phyloP scores from a whole-genome alignment of 2,797 vertebrate genomes.

The Acipenser oxyrinchus region DNA sequence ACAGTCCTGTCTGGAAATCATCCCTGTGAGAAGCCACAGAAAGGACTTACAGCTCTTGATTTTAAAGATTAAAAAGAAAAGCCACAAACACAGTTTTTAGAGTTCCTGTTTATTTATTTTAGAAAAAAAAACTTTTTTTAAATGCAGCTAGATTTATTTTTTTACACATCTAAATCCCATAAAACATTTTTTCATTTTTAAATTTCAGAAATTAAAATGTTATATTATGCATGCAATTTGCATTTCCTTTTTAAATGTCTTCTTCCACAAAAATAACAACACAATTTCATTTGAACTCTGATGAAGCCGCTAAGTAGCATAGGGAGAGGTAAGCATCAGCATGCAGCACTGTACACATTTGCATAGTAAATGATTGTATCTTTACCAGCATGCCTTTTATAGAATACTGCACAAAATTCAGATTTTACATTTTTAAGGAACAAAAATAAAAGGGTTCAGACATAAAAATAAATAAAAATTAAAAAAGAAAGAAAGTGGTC shows the following conservation, averaged over 20 bases:
- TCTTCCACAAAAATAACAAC: constrained; percentile 72
- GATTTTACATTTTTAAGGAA: constrained; percentile 27
- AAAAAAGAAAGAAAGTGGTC: background rate
- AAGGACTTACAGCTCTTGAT: background rate
- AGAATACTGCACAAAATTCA: constrained; percentile 65
- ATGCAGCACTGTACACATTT: constrained; percentile 81
- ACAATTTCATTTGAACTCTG: constrained; percentile 50
- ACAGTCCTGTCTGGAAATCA: too few relatives aligned
- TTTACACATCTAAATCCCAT: constrained; percentile 68
- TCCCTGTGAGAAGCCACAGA: too few relatives aligned
- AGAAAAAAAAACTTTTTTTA: constrained; percentile 61
- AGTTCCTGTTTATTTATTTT: constrained; percentile 66
- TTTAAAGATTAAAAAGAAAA: constrained; percentile 22
- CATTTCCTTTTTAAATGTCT: constrained; percentile 60
- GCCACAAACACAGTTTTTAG: constrained; percentile 30
- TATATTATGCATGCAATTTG: constrained; percentile 66
- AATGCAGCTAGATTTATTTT: constrained; percentile 54
- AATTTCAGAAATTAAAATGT: constrained; percentile 64
- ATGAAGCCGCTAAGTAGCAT: constrained; percentile 67
- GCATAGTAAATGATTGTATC: constrained; percentile 69
- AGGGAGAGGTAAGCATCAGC: constrained; percentile 59
- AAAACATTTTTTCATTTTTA: constrained; percentile 50
- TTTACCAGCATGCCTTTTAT: constrained; percentile 71
- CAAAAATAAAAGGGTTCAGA: constrained; percentile 44
- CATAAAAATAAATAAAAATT: constrained; percentile 1